Conservation (phyloP, 2,888 invertebrate species). For the Scaptomyza tumidula region DNA sequence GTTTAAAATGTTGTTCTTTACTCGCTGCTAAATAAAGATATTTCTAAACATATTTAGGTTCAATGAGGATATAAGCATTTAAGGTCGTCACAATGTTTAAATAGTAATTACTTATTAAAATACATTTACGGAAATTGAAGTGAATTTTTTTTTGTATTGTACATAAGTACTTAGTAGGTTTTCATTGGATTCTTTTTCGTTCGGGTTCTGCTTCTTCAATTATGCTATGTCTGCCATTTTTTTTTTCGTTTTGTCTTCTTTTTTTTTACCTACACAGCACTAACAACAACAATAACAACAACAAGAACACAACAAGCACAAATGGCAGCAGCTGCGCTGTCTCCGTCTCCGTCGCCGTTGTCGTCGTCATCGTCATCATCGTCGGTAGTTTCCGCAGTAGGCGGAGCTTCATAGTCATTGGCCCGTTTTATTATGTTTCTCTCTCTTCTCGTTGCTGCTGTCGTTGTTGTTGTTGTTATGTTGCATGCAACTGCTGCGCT, state of each 20-base stretch:
- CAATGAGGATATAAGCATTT: too few relatives aligned
- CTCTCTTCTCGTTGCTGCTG: constrained; percentile 67
- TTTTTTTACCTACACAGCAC: constrained; percentile 64
- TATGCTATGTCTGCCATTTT: constrained; percentile 67
- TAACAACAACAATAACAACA: constrained; percentile 34
- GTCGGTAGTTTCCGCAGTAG: constrained; percentile 78
- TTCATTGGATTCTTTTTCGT: constrained; percentile 10
- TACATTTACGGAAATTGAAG: neutral
- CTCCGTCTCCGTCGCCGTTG: constrained; percentile 11
- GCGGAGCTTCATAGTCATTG: constrained; percentile 84
- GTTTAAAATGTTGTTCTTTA: too few relatives aligned
- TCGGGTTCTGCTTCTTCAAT: constrained; percentile 19
- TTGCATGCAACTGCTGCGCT: constrained; percentile 62
- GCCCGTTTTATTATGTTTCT: constrained; percentile 79
- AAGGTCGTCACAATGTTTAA: neutral
- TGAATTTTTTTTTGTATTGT: neutral
- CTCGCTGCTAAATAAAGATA: too few relatives aligned
- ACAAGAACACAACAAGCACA: constrained; percentile 39
- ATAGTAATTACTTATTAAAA: neutral
- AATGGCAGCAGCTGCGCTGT: constrained; percentile 55
- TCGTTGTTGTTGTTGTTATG: constrained; percentile 30
- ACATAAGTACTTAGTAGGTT: neutral
- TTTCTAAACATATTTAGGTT: too few relatives aligned
- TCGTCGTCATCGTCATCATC: constrained; percentile 43
- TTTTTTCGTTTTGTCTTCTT: constrained; percentile 19